Conservation (phyloP, 2,888 invertebrate species). For the Drosophila demipolita region DNA sequence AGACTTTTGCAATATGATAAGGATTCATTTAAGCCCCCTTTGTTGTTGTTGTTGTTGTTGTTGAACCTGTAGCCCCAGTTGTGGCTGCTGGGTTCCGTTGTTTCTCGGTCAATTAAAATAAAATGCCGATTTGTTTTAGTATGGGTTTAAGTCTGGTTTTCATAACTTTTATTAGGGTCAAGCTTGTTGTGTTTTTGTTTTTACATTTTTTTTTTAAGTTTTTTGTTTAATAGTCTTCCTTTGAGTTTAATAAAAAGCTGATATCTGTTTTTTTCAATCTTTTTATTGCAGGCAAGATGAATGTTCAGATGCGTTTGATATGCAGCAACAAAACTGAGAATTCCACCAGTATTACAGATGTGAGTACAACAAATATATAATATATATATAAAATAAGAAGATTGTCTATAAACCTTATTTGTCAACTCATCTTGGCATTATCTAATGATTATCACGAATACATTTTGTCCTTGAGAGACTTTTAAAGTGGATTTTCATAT, state of each 20-base stretch:
- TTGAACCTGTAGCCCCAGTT: conserved; percentile 17
- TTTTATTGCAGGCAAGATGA: conserved; percentile 74
- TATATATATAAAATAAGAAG: neutral
- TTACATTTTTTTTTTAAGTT: conserved; percentile 1
- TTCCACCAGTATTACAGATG: conserved; percentile 70
- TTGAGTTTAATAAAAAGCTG: conserved; percentile 65
- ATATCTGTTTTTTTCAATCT: conserved; percentile 39
- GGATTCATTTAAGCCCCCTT: conserved; percentile 58
- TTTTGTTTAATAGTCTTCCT: conserved; percentile 38
- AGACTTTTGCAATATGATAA: conserved; percentile 68
- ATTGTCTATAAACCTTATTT: neutral
- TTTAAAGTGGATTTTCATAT: neutral
- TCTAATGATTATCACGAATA: neutral
- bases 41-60: conserved; percentile 29
- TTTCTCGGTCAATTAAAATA: conserved; percentile 71
- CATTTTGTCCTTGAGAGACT: neutral
- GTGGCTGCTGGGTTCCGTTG: conserved; percentile 31
- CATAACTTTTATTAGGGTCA: conserved; percentile 68
- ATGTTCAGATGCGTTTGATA: conserved; percentile 82
- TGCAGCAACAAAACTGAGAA: conserved; percentile 73
- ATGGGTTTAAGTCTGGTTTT: conserved; percentile 32
- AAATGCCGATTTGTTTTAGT: conserved; percentile 55
- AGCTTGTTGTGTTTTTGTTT: conserved; percentile 27
- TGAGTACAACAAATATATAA: conserved; percentile 64
- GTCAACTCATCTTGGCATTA: neutral